Conservation (phyloP, 2,888 invertebrate species). For the Nomada ferruginata region DNA sequence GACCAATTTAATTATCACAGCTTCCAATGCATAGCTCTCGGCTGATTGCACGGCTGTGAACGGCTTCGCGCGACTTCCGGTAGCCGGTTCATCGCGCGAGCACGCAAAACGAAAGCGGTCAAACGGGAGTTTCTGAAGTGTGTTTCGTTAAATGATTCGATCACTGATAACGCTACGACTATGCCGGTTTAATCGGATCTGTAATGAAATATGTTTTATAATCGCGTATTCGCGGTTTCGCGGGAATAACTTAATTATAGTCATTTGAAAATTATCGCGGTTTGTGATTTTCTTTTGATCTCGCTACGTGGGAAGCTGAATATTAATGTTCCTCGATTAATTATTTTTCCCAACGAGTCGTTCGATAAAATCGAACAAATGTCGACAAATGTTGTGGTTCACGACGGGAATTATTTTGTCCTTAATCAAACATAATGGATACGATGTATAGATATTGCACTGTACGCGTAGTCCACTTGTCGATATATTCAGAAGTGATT, state of each 20-base stretch:
- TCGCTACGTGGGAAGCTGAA: too few relatives aligned
- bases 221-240: not conserved
- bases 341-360: too few relatives aligned
- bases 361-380: too few relatives aligned
- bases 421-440: not conserved
- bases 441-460: not conserved
- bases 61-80: conserved; percentile 22
- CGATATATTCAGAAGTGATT: too few relatives aligned
- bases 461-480: too few relatives aligned
- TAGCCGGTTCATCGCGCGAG: not conserved
- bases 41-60: conserved; percentile 4
- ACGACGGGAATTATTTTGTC: not conserved
- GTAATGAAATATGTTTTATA: not conserved
- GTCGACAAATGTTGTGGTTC: too few relatives aligned
- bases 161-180: not conserved
- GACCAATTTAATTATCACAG: conserved; percentile 35
- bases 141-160: not conserved
- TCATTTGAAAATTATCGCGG: too few relatives aligned
- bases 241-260: too few relatives aligned
- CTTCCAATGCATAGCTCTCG: not conserved
- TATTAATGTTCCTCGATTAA: too few relatives aligned
- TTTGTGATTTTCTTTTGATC: too few relatives aligned
- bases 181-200: not conserved
- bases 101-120: conserved; percentile 2
- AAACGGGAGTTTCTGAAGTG: not conserved